A percentile compares a stretch with the other conserved stretches of the same genome.
phyloP scores from a whole-genome alignment of 2,113 vertebrate species.

The Dipodomys ordii region DNA sequence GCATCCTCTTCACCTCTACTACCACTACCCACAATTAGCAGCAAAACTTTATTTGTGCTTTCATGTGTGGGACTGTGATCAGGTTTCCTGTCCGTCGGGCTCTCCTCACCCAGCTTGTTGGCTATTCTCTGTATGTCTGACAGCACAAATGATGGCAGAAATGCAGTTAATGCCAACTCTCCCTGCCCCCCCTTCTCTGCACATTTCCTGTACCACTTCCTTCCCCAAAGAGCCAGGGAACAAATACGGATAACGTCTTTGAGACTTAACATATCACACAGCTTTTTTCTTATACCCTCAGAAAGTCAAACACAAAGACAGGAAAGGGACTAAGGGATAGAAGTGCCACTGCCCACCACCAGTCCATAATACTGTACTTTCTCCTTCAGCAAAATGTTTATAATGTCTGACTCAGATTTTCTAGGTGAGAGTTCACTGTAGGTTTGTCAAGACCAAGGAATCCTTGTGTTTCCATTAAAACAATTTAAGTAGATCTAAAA shows the following conservation, averaged over 20 bases:
- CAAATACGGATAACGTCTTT: neutral
- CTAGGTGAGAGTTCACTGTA: constrained; percentile 30
- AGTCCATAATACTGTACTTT: neutral
- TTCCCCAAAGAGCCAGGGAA: neutral
- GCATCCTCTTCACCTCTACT: no score
- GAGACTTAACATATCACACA: neutral
- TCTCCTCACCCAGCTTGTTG: neutral
- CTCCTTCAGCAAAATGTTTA: neutral
- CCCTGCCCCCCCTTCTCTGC: neutral
- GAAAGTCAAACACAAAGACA: neutral
- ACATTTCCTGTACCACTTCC: neutral
- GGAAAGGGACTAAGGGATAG: neutral
- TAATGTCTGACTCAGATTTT: neutral
- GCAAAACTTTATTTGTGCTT: neutral
- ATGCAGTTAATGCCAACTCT: neutral
- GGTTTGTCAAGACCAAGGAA: neutral
- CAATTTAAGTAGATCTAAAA: neutral
- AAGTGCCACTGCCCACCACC: neutral
- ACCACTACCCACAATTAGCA: neutral
- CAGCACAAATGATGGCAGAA: neutral
- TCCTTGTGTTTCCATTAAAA: neutral
- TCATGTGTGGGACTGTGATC: neutral
- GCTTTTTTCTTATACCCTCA: neutral
- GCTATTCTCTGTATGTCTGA: neutral
- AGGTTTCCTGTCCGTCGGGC: neutral